Base-by-base conservation (phyloP, 2,113 vertebrate genomes). In the Desmodus rotundus region DNA sequence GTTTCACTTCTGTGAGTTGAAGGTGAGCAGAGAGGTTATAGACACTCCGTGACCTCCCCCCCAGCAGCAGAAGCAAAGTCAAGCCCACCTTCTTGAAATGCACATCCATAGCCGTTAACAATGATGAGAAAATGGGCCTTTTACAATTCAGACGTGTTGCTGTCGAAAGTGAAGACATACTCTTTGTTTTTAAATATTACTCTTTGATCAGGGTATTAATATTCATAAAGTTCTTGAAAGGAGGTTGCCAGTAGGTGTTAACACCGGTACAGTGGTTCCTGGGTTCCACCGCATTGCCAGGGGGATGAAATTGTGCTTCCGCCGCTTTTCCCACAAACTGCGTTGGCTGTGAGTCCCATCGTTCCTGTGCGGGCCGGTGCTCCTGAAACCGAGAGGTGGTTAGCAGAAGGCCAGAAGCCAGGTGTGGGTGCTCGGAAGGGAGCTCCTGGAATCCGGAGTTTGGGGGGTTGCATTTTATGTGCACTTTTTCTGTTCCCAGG, bases 151-250 rank as follows among this genome's bases (percentile, higher is more conserved):
- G 74, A 82, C 58, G 67, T 68, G 24, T n/a, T 52, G 36, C 58
- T 22, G 67, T 85, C 0, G 0, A 93, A 96, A 97, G 41, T 52
- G 24, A 84, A 89, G 76, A 12, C 68, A 77, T n/a, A 50, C 31
- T 87, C 82, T 85, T 97, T 94, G 80, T 93, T 95, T 97, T 95
- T 91, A 95, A 97, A 86, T 91, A 83, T 95, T 87, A 67, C 63
- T 82, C 84, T 96, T 93, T 93, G 83, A 95, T 96, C 81, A 58
- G 50, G 77, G 1, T 38, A 91, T 97, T 94, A 95, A 97, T 93
- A 97, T 95, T 97, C 82, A 95, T 97, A 70, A 95, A 91, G 72
- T 81, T 94, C 81, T 94, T 77, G 31, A 83, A 96, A 96, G 67
- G 63, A 97, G 93, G 84, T 50, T 93, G 86, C 70, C 86, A 88